phyloP scores from a whole-genome alignment of 2,888 invertebrate genomes.

The Spatulosminthurus flaviceps region DNA sequence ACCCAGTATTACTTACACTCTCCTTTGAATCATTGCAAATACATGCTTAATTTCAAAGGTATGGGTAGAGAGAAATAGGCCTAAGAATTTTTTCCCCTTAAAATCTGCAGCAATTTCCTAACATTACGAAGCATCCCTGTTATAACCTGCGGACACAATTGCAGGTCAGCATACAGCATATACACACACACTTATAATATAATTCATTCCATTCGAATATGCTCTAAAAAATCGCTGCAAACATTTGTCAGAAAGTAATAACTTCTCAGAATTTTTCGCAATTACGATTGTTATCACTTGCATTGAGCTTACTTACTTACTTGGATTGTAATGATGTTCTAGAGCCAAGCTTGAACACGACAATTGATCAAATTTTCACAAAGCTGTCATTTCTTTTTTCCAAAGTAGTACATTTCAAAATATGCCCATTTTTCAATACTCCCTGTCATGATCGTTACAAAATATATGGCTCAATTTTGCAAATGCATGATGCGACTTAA shows the following conservation, averaged over 20 bases:
- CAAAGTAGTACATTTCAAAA: too few species aligned
- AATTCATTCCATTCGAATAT: constrained; percentile 8
- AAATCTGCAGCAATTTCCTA: neutral
- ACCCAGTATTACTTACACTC: neutral
- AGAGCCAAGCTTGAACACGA: neutral
- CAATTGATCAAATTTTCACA: neutral
- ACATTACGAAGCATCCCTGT: constrained; percentile 1
- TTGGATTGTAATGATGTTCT: neutral
- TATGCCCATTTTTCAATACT: too few species aligned
- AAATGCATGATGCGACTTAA: too few species aligned
- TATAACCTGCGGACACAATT: neutral
- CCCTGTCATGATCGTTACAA: too few species aligned
- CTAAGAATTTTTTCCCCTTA: neutral
- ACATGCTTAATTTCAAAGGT: neutral
- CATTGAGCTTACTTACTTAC: neutral
- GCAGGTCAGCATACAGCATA: constrained; percentile 20
- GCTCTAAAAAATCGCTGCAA: neutral
- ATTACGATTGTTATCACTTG: constrained; percentile 13
- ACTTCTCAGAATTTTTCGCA: constrained; percentile 27
- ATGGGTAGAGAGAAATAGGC: neutral
- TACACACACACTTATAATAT: too few species aligned
- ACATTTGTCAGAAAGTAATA: constrained; percentile 15
- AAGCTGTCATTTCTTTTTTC: neutral
- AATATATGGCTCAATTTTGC: too few species aligned
- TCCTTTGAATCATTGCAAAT: neutral